Evolutionary conservation across 2,888 invertebrate genomes (phyloP).

Genomic region (Nemotelus pantherinus): DNA sequence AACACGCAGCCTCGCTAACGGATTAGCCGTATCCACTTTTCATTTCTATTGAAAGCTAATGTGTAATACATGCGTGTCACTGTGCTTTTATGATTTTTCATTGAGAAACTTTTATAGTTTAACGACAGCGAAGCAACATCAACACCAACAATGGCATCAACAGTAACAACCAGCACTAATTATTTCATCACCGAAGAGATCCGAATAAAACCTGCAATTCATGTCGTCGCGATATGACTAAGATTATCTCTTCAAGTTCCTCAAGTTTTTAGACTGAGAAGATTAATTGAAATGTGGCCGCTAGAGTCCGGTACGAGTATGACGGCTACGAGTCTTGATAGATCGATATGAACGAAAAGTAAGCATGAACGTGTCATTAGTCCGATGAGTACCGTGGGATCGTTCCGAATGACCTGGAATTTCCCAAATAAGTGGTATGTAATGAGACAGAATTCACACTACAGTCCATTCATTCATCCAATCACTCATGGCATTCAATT

Average conservation of each 20-base stretch:
- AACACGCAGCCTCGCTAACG: neutral
- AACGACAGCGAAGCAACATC: constrained; percentile 18
- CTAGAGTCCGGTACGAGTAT: neutral
- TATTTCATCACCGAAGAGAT: constrained; percentile 39
- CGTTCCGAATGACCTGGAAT: constrained; percentile 35
- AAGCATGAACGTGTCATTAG: constrained; percentile 35
- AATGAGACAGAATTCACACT: constrained; percentile 16
- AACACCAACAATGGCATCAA: constrained; percentile 29
- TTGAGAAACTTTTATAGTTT: constrained; percentile 33
- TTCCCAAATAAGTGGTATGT: constrained; percentile 12
- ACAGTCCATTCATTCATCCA: constrained; percentile 9
- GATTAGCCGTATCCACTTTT: constrained; percentile 20
- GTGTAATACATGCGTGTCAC: constrained; percentile 43
- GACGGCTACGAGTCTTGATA: neutral
- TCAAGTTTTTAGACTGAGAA: constrained; percentile 33
- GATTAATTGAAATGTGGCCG: constrained; percentile 42
- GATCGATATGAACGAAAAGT: neutral
- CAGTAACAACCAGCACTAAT: constrained; percentile 42
- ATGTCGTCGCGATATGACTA: constrained; percentile 33
- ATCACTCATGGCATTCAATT: constrained; percentile 8
- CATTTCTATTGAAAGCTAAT: constrained; percentile 33
- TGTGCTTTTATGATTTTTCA: constrained; percentile 21
- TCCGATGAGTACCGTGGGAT: constrained; percentile 41
- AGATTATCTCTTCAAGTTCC: constrained; percentile 29
- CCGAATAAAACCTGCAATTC: constrained; percentile 33